phyloP scores from a whole-genome alignment of 1,140 invertebrate species.

The Drosophila aff. region DNA sequence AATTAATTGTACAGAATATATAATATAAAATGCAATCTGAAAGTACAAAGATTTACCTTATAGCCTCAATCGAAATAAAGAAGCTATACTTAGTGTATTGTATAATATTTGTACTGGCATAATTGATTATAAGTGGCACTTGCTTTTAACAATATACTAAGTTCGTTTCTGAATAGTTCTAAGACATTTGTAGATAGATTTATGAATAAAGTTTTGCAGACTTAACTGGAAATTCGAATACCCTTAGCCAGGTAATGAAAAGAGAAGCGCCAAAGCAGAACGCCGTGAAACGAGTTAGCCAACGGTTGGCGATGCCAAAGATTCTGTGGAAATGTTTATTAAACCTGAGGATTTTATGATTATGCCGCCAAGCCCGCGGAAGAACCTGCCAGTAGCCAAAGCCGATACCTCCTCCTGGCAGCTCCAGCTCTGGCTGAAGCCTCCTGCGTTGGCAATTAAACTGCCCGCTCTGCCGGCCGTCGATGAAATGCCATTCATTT shows the following conservation, averaged over 20 bases:
- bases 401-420: slow-evolving; percentile 19
- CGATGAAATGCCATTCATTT: slow-evolving; percentile 82
- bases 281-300: slow-evolving; percentile 78
- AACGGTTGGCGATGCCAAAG: slow-evolving; percentile 70
- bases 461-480: slow-evolving; percentile 64
- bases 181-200: not conserved
- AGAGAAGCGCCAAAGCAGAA: slow-evolving; percentile 69
- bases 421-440: slow-evolving; percentile 9
- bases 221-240: slow-evolving; percentile 1
- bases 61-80: not conserved
- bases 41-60: no score
- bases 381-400: slow-evolving; percentile 30
- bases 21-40: not conserved
- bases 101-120: no score
- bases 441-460: slow-evolving; percentile 79
- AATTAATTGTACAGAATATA: no score
- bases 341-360: slow-evolving; percentile 81
- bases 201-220: not conserved
- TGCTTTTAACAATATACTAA: not conserved
- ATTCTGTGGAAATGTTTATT: slow-evolving; percentile 83
- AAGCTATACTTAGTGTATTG: no score
- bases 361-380: slow-evolving; percentile 63
- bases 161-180: not conserved
- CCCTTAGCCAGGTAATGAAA: not conserved
- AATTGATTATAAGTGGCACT: no score